phyloP scores from a whole-genome alignment of 2,113 vertebrate genomes.

The Ursus arctos region DNA sequence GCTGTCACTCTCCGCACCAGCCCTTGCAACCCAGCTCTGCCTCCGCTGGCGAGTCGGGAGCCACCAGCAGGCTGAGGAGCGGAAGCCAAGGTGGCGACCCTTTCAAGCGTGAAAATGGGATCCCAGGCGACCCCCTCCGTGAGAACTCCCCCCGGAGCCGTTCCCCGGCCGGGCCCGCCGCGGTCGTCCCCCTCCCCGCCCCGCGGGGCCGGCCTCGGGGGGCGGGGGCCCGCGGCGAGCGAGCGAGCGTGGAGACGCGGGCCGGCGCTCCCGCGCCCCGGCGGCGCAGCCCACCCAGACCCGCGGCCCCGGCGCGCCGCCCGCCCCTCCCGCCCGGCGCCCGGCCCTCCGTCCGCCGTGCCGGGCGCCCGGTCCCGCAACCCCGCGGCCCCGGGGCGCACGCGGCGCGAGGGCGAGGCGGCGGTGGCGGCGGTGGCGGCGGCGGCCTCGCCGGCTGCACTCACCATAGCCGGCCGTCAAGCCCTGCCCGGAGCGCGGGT shows the following conservation, averaged over 20 bases:
- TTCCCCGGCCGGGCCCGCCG: not conserved
- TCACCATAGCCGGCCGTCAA: conserved; percentile 82
- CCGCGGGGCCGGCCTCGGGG: conserved; percentile 16
- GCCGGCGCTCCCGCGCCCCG: too few relatives aligned
- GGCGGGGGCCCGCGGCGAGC: conserved; percentile 12
- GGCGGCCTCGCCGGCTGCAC: conserved; percentile 50
- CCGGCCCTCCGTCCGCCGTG: too few relatives aligned
- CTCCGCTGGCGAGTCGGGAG: conserved; percentile 17
- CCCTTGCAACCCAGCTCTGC: conserved; percentile 46
- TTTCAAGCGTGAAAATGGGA: conserved; percentile 83
- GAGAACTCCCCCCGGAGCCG: conserved; percentile 64
- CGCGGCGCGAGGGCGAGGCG: conserved; percentile 12
- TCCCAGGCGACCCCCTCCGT: conserved; percentile 74
- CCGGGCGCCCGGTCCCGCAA: too few relatives aligned
- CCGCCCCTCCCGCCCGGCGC: too few relatives aligned
- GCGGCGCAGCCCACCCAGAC: too few relatives aligned
- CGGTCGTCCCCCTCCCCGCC: not conserved
- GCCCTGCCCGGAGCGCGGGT: conserved; percentile 68
- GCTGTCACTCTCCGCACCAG: conserved; percentile 71
- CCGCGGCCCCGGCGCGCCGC: too few relatives aligned
- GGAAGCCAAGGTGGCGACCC: conserved; percentile 81
- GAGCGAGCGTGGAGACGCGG: not conserved
- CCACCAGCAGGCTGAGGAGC: conserved; percentile 68
- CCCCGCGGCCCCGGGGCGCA: not conserved
- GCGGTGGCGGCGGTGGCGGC: not conserved